Conservation (phyloP, 2,113 vertebrate genomes). For the Pleuronectes platessa region DNA sequence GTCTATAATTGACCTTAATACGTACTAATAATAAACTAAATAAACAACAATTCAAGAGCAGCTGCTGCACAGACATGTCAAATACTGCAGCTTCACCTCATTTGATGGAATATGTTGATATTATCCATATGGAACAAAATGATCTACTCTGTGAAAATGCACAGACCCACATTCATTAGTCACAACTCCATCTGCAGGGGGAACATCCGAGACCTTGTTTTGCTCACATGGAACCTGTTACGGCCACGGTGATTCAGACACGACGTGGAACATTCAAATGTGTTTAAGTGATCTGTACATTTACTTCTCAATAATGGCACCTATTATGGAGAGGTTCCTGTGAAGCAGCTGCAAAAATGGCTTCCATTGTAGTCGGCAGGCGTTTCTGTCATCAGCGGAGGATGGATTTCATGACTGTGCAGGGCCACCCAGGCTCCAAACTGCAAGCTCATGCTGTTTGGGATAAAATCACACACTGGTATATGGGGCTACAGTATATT, state of each 20-base stretch:
- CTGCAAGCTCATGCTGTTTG: background rate
- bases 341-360: conserved; percentile 28
- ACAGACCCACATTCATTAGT: background rate
- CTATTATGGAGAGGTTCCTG: background rate
- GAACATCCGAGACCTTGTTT: background rate
- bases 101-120: no score
- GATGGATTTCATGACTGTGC: background rate
- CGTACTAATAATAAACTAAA: no score
- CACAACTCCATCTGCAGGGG: background rate
- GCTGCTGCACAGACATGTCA: no score
- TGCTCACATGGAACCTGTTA: conserved; percentile 15
- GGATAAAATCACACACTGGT: conserved; percentile 12
- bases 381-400: background rate
- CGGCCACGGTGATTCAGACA: background rate
- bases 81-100: no score
- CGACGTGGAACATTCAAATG: conserved; percentile 13
- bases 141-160: background rate
- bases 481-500: background rate
- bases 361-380: background rate
- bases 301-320: conserved; percentile 12
- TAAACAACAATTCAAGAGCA: no score
- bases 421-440: conserved; percentile 39
- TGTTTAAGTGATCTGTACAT: conserved; percentile 17
- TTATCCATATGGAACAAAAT: no score
- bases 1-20: no score